Percentiles rank a stretch among this genome's conserved stretches.
Conservation (phyloP, 2,888 invertebrate genomes). For the Ctena decussata region DNA sequence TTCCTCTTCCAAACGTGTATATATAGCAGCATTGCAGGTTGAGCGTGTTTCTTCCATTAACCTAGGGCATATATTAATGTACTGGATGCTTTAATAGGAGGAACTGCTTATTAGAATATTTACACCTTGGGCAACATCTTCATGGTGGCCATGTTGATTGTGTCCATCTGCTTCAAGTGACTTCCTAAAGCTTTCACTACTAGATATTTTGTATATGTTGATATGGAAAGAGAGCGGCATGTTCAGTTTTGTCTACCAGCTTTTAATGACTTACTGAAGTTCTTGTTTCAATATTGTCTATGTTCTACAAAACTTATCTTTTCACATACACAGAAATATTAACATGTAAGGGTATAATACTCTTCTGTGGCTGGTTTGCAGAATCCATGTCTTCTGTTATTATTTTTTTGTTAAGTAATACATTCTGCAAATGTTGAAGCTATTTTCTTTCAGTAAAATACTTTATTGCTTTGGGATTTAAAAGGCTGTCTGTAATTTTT, state of each 20-base stretch:
- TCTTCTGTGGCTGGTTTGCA: too few species aligned
- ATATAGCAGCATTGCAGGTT: neutral
- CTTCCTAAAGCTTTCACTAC: slow-evolving; percentile 3
- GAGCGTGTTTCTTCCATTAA: neutral
- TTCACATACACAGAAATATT: too few species aligned
- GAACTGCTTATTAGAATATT: neutral
- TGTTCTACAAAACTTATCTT: too few species aligned
- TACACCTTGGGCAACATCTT: neutral
- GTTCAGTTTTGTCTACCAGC: slow-evolving; percentile 64
- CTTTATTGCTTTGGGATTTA: too few species aligned
- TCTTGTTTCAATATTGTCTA: neutral
- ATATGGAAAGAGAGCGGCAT: slow-evolving; percentile 55
- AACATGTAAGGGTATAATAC: too few species aligned
- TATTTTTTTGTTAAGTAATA: too few species aligned
- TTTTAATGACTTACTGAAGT: slow-evolving; percentile 4
- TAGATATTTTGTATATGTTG: slow-evolving; percentile 9
- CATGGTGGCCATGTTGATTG: neutral
- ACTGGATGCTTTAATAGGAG: slow-evolving; percentile 1
- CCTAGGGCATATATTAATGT: neutral
- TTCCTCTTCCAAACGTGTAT: neutral
- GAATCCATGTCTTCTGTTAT: too few species aligned
- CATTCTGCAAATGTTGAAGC: too few species aligned
- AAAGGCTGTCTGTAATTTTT: too few species aligned
- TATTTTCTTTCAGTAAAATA: too few species aligned
- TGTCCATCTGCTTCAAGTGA: slow-evolving; percentile 1